Evolutionary conservation across 37 sponge, comb jelly and placozoan species (phyloP).

Genomic region (Bolinopsis microptera): DNA sequence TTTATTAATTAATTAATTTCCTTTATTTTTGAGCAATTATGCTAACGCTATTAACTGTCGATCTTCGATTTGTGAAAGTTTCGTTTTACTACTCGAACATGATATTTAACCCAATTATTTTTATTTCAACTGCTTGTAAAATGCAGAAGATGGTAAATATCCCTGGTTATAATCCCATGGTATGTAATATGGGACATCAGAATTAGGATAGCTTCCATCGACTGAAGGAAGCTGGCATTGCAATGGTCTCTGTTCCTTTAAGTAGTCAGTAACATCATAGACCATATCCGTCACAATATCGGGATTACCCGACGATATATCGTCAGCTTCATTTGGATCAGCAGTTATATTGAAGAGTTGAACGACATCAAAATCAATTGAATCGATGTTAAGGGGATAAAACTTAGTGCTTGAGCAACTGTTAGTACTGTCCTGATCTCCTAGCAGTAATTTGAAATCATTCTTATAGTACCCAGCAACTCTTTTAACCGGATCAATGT

Average conservation of each 20-base stretch:
- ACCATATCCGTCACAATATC: neutral
- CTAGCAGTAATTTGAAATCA: neutral
- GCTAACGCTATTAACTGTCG: too few species aligned
- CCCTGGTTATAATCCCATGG: neutral
- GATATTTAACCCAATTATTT: too few species aligned
- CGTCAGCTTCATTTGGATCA: neutral
- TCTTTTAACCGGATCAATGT: slow-evolving; percentile 7
- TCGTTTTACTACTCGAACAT: too few species aligned
- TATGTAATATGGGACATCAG: neutral
- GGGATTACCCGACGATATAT: neutral
- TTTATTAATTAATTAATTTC: too few species aligned
- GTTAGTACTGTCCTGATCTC: neutral
- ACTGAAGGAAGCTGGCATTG: neutral
- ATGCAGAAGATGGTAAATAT: neutral
- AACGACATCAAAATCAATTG: neutral
- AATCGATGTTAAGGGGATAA: neutral
- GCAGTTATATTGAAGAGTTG: slow-evolving; percentile 1
- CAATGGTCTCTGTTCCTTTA: neutral
- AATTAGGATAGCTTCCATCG: neutral
- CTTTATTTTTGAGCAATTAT: too few species aligned
- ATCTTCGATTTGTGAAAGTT: too few species aligned
- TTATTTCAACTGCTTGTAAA: too few species aligned
- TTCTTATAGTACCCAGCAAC: neutral
- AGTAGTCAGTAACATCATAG: neutral
- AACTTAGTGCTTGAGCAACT: neutral